phyloP scores from a whole-genome alignment of 2,113 vertebrate genomes.

The Scatophagus argus region DNA sequence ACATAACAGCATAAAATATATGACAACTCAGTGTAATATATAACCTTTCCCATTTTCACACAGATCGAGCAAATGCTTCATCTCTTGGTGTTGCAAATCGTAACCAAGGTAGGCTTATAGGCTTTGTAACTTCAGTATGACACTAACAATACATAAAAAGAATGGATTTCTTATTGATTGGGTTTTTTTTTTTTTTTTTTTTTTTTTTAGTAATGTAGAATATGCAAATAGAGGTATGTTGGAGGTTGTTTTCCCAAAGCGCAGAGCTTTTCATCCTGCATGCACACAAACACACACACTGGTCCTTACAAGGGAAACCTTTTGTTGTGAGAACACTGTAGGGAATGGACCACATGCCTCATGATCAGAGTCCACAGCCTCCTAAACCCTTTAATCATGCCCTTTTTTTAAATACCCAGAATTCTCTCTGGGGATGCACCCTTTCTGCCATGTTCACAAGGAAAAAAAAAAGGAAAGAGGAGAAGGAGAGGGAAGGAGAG shows the following conservation, averaged over 20 bases:
- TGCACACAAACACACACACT: constrained; percentile 53
- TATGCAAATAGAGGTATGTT: constrained; percentile 30
- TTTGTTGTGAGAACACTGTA: constrained; percentile 61
- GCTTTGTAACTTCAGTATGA: constrained; percentile 79
- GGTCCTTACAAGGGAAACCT: constrained; percentile 50
- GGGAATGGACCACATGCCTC: constrained; percentile 61
- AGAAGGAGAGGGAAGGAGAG: constrained; percentile 56
- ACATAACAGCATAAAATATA: constrained; percentile 78
- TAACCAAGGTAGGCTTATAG: constrained; percentile 95
- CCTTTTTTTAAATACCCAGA: constrained; percentile 77
- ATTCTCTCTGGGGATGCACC: constrained; percentile 62
- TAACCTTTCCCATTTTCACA: constrained; percentile 89
- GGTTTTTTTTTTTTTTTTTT: too few relatives aligned
- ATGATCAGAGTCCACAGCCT: constrained; percentile 64
- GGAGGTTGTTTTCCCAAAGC: constrained; percentile 47
- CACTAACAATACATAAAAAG: constrained; percentile 66
- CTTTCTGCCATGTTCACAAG: constrained; percentile 58
- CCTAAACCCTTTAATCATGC: constrained; percentile 66
- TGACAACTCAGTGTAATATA: constrained; percentile 83
- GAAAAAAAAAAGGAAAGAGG: constrained; percentile 21
- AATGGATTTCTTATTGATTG: constrained; percentile 53
- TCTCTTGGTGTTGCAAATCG: constrained; percentile 98
- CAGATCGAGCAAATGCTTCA: constrained; percentile 98
- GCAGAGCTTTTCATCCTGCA: constrained; percentile 52
- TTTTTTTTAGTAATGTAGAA: constrained; percentile 13